phyloP scores from a whole-genome alignment of 2,888 invertebrate species.

The Parnassius glacialis region DNA sequence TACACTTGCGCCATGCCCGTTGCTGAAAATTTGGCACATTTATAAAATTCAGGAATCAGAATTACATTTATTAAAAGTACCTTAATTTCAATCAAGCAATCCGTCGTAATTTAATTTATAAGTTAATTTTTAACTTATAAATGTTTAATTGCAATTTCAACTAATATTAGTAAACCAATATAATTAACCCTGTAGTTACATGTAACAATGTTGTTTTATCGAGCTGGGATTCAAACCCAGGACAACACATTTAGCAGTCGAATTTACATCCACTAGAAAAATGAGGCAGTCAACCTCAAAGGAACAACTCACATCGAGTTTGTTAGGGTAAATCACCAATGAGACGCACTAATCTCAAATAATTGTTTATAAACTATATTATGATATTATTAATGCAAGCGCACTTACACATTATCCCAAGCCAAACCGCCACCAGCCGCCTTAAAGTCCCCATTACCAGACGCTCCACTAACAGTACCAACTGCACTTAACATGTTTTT shows the following conservation, averaged over 20 bases:
- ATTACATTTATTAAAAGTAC: background rate
- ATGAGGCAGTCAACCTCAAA: no score
- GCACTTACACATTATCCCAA: slow-evolving; percentile 43
- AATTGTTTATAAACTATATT: no score
- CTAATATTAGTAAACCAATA: background rate
- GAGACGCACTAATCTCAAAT: no score
- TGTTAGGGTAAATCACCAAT: background rate
- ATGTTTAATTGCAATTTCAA: background rate
- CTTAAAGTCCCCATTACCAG: slow-evolving; percentile 33
- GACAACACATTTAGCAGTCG: no score
- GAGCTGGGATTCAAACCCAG: no score
- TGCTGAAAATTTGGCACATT: slow-evolving; percentile 29
- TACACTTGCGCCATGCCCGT: slow-evolving; percentile 41
- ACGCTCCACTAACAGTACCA: slow-evolving; percentile 32
- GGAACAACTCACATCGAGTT: background rate
- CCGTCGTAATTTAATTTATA: background rate
- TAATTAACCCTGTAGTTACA: background rate
- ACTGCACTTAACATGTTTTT: slow-evolving; percentile 36
- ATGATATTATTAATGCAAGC: background rate
- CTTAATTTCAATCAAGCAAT: background rate
- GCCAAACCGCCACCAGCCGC: slow-evolving; percentile 41
- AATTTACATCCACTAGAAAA: no score
- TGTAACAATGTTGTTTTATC: background rate
- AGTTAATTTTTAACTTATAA: no score
- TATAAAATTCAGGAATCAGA: no score